These are phyloP conservation scores for Machimus rusticus DNA, from an alignment of 2,888 invertebrate species.

Conservation along the genomic window DNA sequence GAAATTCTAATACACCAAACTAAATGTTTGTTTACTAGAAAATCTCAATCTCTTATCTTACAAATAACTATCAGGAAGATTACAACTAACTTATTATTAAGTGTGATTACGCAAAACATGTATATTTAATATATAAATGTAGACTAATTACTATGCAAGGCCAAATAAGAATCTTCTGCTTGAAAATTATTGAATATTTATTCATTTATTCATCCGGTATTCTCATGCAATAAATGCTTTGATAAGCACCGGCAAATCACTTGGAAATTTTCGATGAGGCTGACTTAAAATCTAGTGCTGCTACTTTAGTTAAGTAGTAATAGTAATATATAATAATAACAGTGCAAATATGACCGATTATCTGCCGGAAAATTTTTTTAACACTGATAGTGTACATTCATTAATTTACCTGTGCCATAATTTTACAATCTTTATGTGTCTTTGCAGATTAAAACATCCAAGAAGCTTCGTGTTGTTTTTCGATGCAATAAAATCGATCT, in stretches of 20 bases:
- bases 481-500: too few relatives aligned
- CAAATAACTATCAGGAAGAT: neutral
- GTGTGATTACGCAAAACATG: neutral
- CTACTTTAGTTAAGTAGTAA: neutral
- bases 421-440: neutral
- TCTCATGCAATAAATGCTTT: neutral
- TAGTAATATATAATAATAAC: neutral
- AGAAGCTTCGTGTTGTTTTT: too few relatives aligned
- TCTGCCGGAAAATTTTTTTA: neutral
- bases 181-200: neutral
- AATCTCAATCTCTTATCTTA: neutral
- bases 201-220: neutral
- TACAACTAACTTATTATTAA: neutral
- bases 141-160: neutral
- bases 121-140: neutral
- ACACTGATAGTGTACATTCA: neutral
- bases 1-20: neutral
- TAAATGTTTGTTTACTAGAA: neutral
- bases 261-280: neutral
- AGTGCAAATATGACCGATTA: neutral
- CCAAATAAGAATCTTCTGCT: neutral
- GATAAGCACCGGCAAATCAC: neutral
- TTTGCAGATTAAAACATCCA: neutral
- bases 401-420: neutral
- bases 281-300: neutral